Evolutionary conservation across 2,888 invertebrate species (phyloP).

Genomic region (Bhutanitis thaidina): DNA sequence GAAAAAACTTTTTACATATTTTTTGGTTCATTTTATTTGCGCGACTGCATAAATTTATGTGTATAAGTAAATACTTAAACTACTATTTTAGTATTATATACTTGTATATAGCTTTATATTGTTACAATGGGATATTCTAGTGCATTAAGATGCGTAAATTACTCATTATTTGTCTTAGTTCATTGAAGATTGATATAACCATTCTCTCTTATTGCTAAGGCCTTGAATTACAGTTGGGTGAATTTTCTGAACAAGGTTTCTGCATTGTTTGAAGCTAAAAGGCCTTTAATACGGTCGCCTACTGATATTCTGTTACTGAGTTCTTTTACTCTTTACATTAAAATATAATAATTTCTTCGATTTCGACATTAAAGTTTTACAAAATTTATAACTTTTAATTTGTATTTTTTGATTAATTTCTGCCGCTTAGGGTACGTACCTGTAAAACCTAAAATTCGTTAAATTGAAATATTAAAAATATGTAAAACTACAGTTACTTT

Average conservation of each 20-base stretch:
- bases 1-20: too few relatives aligned
- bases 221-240: slow-evolving; percentile 49
- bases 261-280: slow-evolving; percentile 25
- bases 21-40: too few relatives aligned
- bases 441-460: too few relatives aligned
- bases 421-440: too few relatives aligned
- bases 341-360: too few relatives aligned
- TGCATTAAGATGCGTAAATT: slow-evolving; percentile 35
- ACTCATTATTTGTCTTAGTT: slow-evolving; percentile 45
- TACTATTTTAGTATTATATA: slow-evolving; percentile 7
- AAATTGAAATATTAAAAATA: too few relatives aligned
- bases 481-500: too few relatives aligned
- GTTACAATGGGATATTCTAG: neutral
- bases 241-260: slow-evolving; percentile 39
- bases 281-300: slow-evolving; percentile 21
- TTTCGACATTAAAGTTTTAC: too few relatives aligned
- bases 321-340: too few relatives aligned
- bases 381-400: too few relatives aligned
- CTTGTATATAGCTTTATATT: neutral
- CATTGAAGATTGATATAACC: slow-evolving; percentile 57
- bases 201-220: slow-evolving; percentile 39
- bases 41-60: neutral
- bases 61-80: neutral
- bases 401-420: too few relatives aligned
- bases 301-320: slow-evolving; percentile 18